Evolutionary conservation across 1,140 invertebrate species (phyloP).

Genomic region (Lerema accius): DNA sequence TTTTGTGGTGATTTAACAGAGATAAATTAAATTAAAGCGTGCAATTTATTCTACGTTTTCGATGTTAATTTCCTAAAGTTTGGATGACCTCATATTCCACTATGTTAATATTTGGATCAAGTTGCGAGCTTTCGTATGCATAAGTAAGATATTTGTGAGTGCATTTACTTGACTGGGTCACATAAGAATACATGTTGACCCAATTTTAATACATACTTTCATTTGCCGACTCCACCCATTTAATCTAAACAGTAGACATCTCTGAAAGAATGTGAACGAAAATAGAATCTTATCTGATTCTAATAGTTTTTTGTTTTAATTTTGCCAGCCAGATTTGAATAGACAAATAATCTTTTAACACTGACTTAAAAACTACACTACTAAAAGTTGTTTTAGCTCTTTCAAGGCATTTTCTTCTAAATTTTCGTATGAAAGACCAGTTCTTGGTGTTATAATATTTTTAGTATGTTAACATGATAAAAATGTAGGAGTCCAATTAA

Average conservation of each 20-base stretch:
- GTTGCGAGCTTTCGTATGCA: slow-evolving; percentile 21
- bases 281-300: too few species aligned
- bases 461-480: neutral
- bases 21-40: neutral
- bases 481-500: slow-evolving; percentile 14
- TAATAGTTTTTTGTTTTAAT: too few species aligned
- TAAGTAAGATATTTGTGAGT: neutral
- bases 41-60: neutral
- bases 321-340: too few species aligned
- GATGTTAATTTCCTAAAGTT: neutral
- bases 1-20: neutral
- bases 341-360: too few species aligned
- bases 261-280: too few species aligned
- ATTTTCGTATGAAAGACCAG: neutral
- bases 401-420: neutral
- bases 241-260: too few species aligned
- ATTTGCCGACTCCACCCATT: slow-evolving; percentile 36
- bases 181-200: slow-evolving; percentile 38
- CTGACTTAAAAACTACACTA: too few species aligned
- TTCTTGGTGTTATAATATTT: neutral
- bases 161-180: slow-evolving; percentile 21
- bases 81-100: slow-evolving; percentile 43
- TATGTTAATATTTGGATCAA: slow-evolving; percentile 30
- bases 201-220: slow-evolving; percentile 30
- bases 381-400: too few species aligned